Base-by-base conservation (phyloP, 2,113 vertebrate species). In the Neodon shergylaensis region DNA sequence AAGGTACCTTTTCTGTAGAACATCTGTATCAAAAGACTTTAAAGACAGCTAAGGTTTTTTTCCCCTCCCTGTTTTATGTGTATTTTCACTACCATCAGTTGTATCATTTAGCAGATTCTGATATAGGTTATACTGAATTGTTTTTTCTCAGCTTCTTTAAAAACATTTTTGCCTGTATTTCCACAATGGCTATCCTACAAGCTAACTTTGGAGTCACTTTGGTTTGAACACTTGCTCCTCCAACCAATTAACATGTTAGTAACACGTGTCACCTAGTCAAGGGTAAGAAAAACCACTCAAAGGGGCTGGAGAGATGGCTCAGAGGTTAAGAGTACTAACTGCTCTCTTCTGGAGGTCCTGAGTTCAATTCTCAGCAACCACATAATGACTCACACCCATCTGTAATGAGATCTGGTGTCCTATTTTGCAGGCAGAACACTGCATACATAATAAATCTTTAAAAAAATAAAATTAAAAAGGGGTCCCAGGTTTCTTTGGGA, bases 11-110 rank as follows among this genome's bases (percentile, higher is more conserved):
- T 97, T 77, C 77, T 36, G 14, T n/a, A 77, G 36, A 88, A 70
- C 58, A 92, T 61, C 77, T 91, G 77, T 58, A 89, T 49, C 39
- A 42, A 58, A 89, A 49, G 22, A 70, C 31, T 94, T 96, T 73
- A 85, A 82, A 68, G 36, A 39, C 52, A 39, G 36, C 52, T 63
- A 84, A 79, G 14, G 78, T 12, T 68, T 87, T 94, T 94, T 68
- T 7, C 28, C 3, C 26, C 44, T 12, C 28, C 33, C 21, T 73
- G 33, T 28, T 52, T 16, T 42, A 12, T 73, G 1, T 91, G 11
- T 54, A 0, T 90, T 91, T 95, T 95, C 90, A 54, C 65, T 5
- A 79, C 22, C 58, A n/a, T 78, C 22, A 42, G 44, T 17, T 93
- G 31, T 82, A 73, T 36, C 22, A 82, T 31, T 91, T 63, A 70